Evolutionary conservation across 1,140 invertebrate species (phyloP).

Genomic region (Drosophila serrata): DNA sequence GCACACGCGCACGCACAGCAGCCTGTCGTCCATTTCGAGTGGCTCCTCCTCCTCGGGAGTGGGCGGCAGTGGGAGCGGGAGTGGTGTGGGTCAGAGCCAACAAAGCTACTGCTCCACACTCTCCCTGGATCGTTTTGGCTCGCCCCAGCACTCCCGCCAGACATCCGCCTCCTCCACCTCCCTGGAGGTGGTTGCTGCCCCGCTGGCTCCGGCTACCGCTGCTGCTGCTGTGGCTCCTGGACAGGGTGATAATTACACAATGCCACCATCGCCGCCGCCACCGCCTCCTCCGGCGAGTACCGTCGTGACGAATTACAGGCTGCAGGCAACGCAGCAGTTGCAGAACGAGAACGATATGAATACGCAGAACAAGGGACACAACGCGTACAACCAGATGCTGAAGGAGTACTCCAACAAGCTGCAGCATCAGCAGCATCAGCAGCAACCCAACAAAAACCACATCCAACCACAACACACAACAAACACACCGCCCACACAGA

Average conservation of each 20-base stretch:
- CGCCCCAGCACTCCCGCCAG: constrained; percentile 78
- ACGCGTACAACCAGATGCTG: constrained; percentile 80
- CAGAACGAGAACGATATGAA: constrained; percentile 71
- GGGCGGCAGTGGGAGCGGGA: constrained; percentile 61
- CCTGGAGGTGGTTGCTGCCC: constrained; percentile 52
- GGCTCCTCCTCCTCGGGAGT: constrained; percentile 69
- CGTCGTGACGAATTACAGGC: constrained; percentile 40
- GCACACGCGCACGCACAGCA: constrained; percentile 75
- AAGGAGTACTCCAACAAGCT: constrained; percentile 84
- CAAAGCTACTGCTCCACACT: constrained; percentile 61
- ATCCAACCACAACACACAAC: constrained; percentile 36
- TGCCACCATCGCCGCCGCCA: constrained; percentile 49
- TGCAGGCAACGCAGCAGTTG: constrained; percentile 25
- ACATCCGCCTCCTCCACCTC: constrained; percentile 71
- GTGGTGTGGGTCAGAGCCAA: constrained; percentile 50
- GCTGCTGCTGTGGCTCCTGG: constrained; percentile 8
- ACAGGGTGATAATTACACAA: constrained; percentile 62
- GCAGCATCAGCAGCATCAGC: constrained; percentile 45
- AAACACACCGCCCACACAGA: constrained; percentile 39
- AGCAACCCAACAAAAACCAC: constrained; percentile 32
- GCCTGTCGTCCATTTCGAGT: constrained; percentile 73
- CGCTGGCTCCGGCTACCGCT: neutral
- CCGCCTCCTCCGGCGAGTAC: constrained; percentile 49
- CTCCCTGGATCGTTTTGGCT: constrained; percentile 65
- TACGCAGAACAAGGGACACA: constrained; percentile 75